phyloP scores from a whole-genome alignment of 1,140 invertebrate genomes.

The Sitobion miscanthi region DNA sequence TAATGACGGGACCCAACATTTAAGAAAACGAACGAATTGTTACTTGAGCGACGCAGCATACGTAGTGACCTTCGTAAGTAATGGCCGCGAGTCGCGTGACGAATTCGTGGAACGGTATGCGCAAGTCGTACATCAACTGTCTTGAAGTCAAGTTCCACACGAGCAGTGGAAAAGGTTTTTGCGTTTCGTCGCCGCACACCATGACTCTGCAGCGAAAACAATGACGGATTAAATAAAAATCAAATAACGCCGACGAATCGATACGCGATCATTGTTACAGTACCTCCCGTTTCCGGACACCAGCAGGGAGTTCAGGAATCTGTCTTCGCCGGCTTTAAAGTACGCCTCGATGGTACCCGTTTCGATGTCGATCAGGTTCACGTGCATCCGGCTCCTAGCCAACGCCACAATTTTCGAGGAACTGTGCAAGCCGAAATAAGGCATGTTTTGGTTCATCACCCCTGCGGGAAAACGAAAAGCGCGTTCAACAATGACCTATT shows the following conservation, averaged over 20 bases:
- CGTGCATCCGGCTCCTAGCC: slow-evolving; percentile 87
- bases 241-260: background rate
- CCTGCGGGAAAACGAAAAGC: slow-evolving; percentile 63
- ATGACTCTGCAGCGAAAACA: slow-evolving; percentile 69
- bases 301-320: slow-evolving; percentile 85
- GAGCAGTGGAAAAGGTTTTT: slow-evolving; percentile 86
- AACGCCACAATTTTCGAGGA: slow-evolving; percentile 79
- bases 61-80: slow-evolving; percentile 80
- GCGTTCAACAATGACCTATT: background rate
- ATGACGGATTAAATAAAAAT: background rate
- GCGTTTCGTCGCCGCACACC: slow-evolving; percentile 89
- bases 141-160: slow-evolving; percentile 85
- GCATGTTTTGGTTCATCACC: slow-evolving; percentile 93
- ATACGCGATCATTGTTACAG: background rate
- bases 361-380: slow-evolving; percentile 85
- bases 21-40: slow-evolving; percentile 45
- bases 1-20: background rate
- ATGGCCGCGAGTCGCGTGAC: slow-evolving; percentile 82
- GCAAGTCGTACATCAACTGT: slow-evolving; percentile 83
- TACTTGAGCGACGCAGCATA: slow-evolving; percentile 69
- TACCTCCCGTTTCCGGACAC: slow-evolving; percentile 85
- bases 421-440: slow-evolving; percentile 84
- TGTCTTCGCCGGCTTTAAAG: slow-evolving; percentile 86
- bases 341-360: slow-evolving; percentile 84
- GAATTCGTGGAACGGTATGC: slow-evolving; percentile 89